Evolutionary conservation across 2,888 invertebrate species (phyloP), one percentile per base, ranked within the genome.

Genomic region (Ommatoiulus sabulosus): DNA sequence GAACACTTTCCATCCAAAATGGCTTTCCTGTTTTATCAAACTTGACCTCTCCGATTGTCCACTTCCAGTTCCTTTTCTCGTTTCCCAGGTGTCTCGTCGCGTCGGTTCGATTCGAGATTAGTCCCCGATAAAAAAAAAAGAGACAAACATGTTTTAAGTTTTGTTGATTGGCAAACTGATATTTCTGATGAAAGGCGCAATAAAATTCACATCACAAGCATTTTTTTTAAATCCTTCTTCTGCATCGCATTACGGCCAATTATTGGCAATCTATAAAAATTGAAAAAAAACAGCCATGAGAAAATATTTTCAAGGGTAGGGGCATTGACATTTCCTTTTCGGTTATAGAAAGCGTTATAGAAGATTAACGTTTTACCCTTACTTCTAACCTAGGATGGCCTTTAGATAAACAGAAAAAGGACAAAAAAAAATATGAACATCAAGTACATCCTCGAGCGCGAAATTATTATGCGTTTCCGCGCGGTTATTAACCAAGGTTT

Each of bases 181-280:
- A 63, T 63, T 63, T 63, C n/a, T 63, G 63, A 63, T 63, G 63
- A 63, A 63, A 63, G 63, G 20, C n/a, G 20, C n/a, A 63, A 63
- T 63, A 63, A 63, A 63, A 63, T 20, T n/a, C n/a, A 63, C 63
- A 20, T 6, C 57, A 5, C 57, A 12, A 12, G 17, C 17, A 57
- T 57, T 57, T 3, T 15, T 15, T 15, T 15, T 57, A 57, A n/a
- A 6, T 48, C 8, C 48, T 12, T 63, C 63, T 63, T 63, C 63
- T 15, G 63, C 20, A 63, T 17, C n/a, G 4, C 63, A 63, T 63
- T 63, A 63, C 63, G n/a, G 7, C 63, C 63, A 63, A 63, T 63
- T 63, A 63, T 63, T 63, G 63, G 63, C 63, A 63, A 63, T 63
- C 63, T 63, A 17, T 17, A 63, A n/a, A 17, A 48, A 48, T 48